Percentiles rank a stretch among this genome's conserved stretches.
Evolutionary conservation across 2,797 vertebrate species (phyloP).

Genomic region (Pseudochromis fuscus): DNA sequence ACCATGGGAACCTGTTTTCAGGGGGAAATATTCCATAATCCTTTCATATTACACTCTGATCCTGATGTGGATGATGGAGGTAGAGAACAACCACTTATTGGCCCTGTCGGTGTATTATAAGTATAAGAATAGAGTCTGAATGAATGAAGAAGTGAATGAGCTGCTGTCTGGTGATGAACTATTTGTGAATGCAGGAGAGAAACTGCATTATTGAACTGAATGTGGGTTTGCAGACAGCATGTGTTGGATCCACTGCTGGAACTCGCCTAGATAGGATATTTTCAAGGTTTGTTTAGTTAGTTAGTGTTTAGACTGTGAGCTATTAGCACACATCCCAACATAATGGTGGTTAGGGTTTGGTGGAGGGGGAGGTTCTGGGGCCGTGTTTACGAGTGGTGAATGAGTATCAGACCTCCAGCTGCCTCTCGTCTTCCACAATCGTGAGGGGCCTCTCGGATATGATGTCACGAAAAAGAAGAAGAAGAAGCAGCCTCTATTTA

Average conservation of each 20-base stretch:
- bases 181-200: neutral
- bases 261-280: slow-evolving; percentile 27
- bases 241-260: slow-evolving; percentile 18
- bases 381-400: slow-evolving; percentile 54
- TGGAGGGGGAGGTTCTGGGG: slow-evolving; percentile 34
- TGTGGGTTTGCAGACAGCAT: slow-evolving; percentile 10
- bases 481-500: slow-evolving; percentile 35
- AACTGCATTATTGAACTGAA: neutral
- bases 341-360: slow-evolving; percentile 22
- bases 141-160: slow-evolving; percentile 10
- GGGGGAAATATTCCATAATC: slow-evolving; percentile 42
- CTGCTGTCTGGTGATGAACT: neutral
- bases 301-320: slow-evolving; percentile 44
- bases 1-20: slow-evolving; percentile 25
- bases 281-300: slow-evolving; percentile 54
- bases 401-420: slow-evolving; percentile 65
- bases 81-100: no score
- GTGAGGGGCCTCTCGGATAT: slow-evolving; percentile 52
- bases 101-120: neutral
- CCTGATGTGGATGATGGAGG: slow-evolving; percentile 19
- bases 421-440: slow-evolving; percentile 54
- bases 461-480: slow-evolving; percentile 44
- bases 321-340: slow-evolving; percentile 36
- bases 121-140: slow-evolving; percentile 4
- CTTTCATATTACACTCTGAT: slow-evolving; percentile 54